phyloP scores from a whole-genome alignment of 2,797 vertebrate genomes.

The Gymnopithys bicolor region DNA sequence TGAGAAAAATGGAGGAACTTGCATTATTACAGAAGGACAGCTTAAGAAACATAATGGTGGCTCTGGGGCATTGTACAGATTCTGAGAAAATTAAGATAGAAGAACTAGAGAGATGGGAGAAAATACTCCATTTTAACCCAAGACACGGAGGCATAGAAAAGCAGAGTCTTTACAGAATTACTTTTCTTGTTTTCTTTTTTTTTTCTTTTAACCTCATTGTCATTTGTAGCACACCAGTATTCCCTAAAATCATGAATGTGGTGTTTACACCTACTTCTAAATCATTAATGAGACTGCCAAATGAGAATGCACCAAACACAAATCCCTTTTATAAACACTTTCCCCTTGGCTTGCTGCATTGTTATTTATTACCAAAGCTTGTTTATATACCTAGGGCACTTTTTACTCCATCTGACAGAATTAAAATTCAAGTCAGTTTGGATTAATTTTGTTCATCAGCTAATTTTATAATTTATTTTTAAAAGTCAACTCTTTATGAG shows the following conservation, averaged over 20 bases:
- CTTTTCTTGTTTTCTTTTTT: not conserved
- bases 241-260: conserved; percentile 72
- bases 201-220: not conserved
- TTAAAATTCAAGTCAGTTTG: conserved; percentile 69
- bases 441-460: conserved; percentile 70
- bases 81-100: not conserved
- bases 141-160: not conserved
- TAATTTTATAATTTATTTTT: conserved; percentile 52
- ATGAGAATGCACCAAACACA: conserved; percentile 64
- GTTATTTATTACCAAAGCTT: conserved; percentile 70
- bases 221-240: conserved; percentile 45
- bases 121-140: not conserved
- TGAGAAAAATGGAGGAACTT: not conserved
- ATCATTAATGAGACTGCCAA: conserved; percentile 74
- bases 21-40: not conserved
- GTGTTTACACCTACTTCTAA: conserved; percentile 73
- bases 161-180: not conserved
- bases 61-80: not conserved
- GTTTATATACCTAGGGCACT: conserved; percentile 71
- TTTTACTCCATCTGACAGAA: conserved; percentile 66
- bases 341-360: conserved; percentile 49
- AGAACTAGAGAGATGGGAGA: not conserved
- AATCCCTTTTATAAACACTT: conserved; percentile 70
- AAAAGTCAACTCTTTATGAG: not conserved
- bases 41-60: not conserved